Conservation (phyloP, 2,113 vertebrate species). For the Naja naja region DNA sequence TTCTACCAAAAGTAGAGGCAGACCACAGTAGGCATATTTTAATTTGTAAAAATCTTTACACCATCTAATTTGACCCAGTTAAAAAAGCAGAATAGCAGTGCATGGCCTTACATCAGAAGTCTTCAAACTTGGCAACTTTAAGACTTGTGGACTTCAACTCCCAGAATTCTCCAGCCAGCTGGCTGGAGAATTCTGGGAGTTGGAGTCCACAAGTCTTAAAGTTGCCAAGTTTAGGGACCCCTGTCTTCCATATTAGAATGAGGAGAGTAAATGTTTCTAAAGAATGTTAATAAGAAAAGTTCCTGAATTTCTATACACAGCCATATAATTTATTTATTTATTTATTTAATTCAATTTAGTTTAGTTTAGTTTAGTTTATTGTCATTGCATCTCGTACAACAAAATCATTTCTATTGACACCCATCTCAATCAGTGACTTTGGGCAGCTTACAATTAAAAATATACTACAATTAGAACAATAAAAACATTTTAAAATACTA, state of each 20-base stretch:
- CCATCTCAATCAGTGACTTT: not conserved
- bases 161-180: no score
- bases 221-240: no score
- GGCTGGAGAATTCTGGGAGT: no score
- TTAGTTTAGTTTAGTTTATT: no score
- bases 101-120: not conserved
- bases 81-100: not conserved
- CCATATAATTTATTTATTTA: not conserved
- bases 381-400: no score
- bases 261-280: not conserved
- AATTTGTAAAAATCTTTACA: not conserved
- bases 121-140: no score
- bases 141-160: no score
- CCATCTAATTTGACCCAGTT: not conserved
- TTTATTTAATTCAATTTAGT: not conserved
- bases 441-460: not conserved
- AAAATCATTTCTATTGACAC: not conserved
- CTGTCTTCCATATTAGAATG: not conserved
- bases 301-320: no score
- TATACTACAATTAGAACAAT: not conserved
- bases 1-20: not conserved
- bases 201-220: no score
- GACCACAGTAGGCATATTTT: not conserved
- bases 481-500: not conserved
- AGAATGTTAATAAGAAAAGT: constrained; percentile 30